Evolutionary conservation across 2,888 invertebrate genomes (phyloP).

Genomic region (Electrophaes corylata): DNA sequence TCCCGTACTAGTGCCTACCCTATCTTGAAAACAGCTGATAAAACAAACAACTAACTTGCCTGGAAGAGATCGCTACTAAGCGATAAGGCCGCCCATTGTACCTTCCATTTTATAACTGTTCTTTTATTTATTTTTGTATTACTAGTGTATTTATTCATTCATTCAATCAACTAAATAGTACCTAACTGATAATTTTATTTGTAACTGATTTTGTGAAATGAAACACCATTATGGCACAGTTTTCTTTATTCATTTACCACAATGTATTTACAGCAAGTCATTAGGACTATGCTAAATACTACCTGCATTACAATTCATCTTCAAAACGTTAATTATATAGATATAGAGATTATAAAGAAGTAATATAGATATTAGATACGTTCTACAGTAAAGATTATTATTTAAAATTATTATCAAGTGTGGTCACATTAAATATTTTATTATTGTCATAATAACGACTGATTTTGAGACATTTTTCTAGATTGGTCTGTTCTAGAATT

Average conservation of each 20-base stretch:
- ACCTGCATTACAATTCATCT: slow-evolving; percentile 29
- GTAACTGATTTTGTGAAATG: slow-evolving; percentile 35
- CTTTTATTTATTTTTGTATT: too few relatives aligned
- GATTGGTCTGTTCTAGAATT: slow-evolving; percentile 13
- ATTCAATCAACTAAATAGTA: neutral
- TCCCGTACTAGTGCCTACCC: too few relatives aligned
- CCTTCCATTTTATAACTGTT: too few relatives aligned
- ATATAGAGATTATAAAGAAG: slow-evolving; percentile 45
- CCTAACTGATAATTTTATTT: neutral
- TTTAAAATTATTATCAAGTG: slow-evolving; percentile 65
- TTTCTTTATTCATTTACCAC: slow-evolving; percentile 61
- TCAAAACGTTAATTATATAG: slow-evolving; percentile 28
- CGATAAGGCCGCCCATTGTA: too few relatives aligned
- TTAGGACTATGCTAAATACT: slow-evolving; percentile 59
- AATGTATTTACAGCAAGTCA: slow-evolving; percentile 55
- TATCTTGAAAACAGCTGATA: too few relatives aligned
- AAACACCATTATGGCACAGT: slow-evolving; percentile 58
- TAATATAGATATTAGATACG: slow-evolving; percentile 35
- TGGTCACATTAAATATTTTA: slow-evolving; percentile 56
- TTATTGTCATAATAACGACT: slow-evolving; percentile 63
- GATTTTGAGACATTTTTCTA: slow-evolving; percentile 11
- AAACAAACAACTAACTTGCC: too few relatives aligned
- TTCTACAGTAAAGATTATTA: slow-evolving; percentile 55
- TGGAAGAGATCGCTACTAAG: too few relatives aligned
- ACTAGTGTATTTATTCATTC: too few relatives aligned